Evolutionary conservation across 2,888 invertebrate genomes (phyloP), one percentile per base, ranked within the genome.

Genomic region (Parnassius smintheus): DNA sequence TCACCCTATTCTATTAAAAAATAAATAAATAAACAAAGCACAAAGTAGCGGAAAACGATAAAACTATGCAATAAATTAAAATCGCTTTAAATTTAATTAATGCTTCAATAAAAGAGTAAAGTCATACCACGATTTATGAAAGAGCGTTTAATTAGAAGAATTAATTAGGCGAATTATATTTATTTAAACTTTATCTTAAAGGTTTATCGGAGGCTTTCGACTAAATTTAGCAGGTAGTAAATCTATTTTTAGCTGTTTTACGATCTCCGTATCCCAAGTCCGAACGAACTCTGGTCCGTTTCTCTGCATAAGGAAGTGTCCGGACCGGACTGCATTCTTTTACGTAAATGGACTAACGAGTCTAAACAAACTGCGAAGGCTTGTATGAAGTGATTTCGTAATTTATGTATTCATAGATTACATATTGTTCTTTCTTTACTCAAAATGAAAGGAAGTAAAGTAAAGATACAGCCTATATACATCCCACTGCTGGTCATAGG

Each of bases 321-420:
- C 52, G 54, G 62, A 56, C 64, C 61, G 56, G 64, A 57, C 66
- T 61, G 52, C 70, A 69, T 70, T 69, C 70, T 68, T 59, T 51
- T 12, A 35, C 70, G n/a, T 60, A 69, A 59, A 69, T 55, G 70
- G 68, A 45, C 18, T 49, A 62, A 52, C 65, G 58, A 51, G 62
- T 62, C 66, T 53, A 58, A 66, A 35, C 62, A 59, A 58, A 59
- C 64, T 61, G 53, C 9, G 42, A 45, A 55, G 35, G 52, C 49
- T 22, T 57, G 51, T 49, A 49, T 13, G n/a, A 49, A 25, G 41
- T 13, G 48, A 18, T 46, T 56, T 48, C 2, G 49, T 25, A 48
- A 49, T 57, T 9, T 57, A 35, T 35, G 0, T 41, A 13, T 57
- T 49, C 49, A 49, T 49, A 41, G 35, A 49, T 48, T 9, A 49